phyloP scores from a whole-genome alignment of 2,888 invertebrate genomes.

The Hanleya hanleyi region DNA sequence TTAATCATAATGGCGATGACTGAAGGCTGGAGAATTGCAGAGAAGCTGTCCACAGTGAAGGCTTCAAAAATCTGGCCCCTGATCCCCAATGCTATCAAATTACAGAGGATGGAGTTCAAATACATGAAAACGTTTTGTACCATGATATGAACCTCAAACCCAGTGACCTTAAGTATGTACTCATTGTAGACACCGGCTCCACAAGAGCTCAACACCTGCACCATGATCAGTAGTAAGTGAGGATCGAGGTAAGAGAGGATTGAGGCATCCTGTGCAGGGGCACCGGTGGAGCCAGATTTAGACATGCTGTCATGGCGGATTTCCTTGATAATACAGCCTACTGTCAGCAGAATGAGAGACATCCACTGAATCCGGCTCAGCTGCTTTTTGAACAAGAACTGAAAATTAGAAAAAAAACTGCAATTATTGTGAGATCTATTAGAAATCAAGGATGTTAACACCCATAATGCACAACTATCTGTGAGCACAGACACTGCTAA shows the following conservation, averaged over 20 bases:
- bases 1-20: slow-evolving; percentile 89
- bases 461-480: too few relatives aligned
- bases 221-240: slow-evolving; percentile 44
- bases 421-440: too few relatives aligned
- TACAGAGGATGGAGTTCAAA: slow-evolving; percentile 93
- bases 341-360: slow-evolving; percentile 87
- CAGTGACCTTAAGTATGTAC: slow-evolving; percentile 89
- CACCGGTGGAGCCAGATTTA: neutral
- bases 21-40: slow-evolving; percentile 75
- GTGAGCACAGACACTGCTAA: too few relatives aligned
- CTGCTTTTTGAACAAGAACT: slow-evolving; percentile 90
- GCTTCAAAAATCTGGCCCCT: slow-evolving; percentile 81
- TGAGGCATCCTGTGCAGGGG: neutral
- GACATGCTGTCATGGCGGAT: slow-evolving; percentile 69
- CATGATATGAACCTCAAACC: slow-evolving; percentile 89
- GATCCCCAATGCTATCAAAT: slow-evolving; percentile 81
- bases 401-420: slow-evolving; percentile 59
- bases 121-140: slow-evolving; percentile 97
- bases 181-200: slow-evolving; percentile 97
- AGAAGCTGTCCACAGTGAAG: slow-evolving; percentile 75
- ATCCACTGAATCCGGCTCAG: slow-evolving; percentile 90
- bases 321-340: slow-evolving; percentile 94
- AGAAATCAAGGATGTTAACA: too few relatives aligned
- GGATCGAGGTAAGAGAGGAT: slow-evolving; percentile 15
- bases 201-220: slow-evolving; percentile 93